Conservation (phyloP, 2,113 vertebrate genomes). For the Heptranchias perlo region DNA sequence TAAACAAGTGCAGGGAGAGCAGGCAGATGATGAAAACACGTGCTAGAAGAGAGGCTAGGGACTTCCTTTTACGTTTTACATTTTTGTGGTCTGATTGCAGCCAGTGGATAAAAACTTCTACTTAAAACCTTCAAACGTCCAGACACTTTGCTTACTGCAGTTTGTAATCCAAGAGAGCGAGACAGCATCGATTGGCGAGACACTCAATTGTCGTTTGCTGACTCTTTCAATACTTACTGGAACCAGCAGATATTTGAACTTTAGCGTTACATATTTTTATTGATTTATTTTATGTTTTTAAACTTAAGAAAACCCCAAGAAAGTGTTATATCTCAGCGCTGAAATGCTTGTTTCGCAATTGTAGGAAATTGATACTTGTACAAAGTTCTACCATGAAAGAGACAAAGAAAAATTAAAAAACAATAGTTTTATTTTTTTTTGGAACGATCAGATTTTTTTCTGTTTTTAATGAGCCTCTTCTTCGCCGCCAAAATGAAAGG, state of each 20-base stretch:
- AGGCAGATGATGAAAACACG: slow-evolving; percentile 57
- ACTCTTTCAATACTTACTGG: neutral
- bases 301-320: neutral
- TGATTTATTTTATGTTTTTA: neutral
- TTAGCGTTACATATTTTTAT: neutral
- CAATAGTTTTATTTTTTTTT: neutral
- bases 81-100: slow-evolving; percentile 43
- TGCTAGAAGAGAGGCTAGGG: slow-evolving; percentile 50
- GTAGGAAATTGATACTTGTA: neutral
- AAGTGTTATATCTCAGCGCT: neutral
- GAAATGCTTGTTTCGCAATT: neutral
- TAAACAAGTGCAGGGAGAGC: slow-evolving; percentile 1
- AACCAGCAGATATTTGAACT: neutral
- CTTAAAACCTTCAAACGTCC: slow-evolving; percentile 6
- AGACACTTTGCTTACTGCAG: slow-evolving; percentile 14
- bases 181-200: neutral
- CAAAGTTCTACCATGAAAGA: neutral
- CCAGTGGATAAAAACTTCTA: slow-evolving; percentile 38
- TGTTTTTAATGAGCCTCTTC: slow-evolving; percentile 14
- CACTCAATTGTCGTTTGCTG: no score
- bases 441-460: neutral
- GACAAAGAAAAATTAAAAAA: neutral
- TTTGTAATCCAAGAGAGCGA: slow-evolving; percentile 43
- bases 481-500: slow-evolving; percentile 33
- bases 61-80: slow-evolving; percentile 52